Evolutionary conservation across 2,797 vertebrate species (phyloP).

Genomic region (Phalanger gymnotis): DNA sequence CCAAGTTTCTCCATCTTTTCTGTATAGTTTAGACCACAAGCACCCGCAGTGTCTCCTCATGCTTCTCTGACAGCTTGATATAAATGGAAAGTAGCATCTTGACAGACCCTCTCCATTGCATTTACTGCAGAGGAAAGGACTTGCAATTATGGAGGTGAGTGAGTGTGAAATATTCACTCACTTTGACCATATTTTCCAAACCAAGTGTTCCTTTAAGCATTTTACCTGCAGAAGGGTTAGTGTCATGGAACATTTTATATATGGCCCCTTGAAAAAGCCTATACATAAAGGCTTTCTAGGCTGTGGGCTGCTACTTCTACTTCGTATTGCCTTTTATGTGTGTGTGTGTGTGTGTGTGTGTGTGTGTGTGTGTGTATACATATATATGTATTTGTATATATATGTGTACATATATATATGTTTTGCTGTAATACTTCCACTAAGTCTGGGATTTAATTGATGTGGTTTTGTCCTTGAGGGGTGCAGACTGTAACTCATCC

Average conservation of each 20-base stretch:
- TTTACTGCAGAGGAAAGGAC: slow-evolving; percentile 3
- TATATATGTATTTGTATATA: no score
- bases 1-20: background rate
- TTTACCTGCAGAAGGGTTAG: background rate
- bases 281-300: background rate
- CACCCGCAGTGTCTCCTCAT: slow-evolving; percentile 19
- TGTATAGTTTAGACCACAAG: background rate
- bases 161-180: background rate
- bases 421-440: background rate
- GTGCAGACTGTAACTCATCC: background rate
- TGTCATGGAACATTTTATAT: background rate
- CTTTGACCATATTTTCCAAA: background rate
- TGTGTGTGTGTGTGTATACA: no score
- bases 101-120: background rate
- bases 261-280: background rate
- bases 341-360: no score
- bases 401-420: no score
- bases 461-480: background rate
- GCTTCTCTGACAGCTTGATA: slow-evolving; percentile 25
- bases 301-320: background rate
- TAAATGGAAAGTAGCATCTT: slow-evolving; percentile 18
- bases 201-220: background rate
- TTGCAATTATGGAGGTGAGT: background rate
- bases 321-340: no score
- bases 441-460: background rate